These are phyloP conservation scores for Orthonychiurus folsomi DNA, from an alignment of 2,888 invertebrate genomes.

Conservation along the genomic window DNA sequence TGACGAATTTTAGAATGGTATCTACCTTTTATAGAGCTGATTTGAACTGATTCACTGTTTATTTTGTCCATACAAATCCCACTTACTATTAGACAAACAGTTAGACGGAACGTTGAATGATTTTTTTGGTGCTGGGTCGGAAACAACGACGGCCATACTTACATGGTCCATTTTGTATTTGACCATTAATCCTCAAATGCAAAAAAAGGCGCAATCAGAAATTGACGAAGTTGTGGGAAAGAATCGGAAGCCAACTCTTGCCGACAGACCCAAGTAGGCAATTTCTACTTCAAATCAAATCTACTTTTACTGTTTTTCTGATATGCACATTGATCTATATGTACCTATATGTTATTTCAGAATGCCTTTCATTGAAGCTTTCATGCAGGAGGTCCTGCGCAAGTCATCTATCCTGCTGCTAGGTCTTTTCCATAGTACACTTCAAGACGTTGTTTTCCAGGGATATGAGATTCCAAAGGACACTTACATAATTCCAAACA, in stretches of 20 bases:
- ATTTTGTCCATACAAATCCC: no score
- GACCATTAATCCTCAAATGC: not conserved
- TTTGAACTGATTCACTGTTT: no score
- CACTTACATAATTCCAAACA: constrained; percentile 25
- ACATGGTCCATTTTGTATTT: constrained; percentile 4
- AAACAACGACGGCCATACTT: constrained; percentile 1
- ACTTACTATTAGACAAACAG: not conserved
- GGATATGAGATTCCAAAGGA: constrained; percentile 25
- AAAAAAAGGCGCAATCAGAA: constrained; percentile 6
- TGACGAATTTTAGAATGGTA: not conserved
- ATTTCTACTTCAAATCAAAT: not conserved
- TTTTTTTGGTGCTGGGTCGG: constrained; percentile 3
- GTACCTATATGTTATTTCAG: not conserved
- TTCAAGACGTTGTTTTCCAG: not conserved
- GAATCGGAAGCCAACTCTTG: constrained; percentile 4
- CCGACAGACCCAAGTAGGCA: constrained; percentile 3
- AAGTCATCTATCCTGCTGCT: not conserved
- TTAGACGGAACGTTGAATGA: not conserved
- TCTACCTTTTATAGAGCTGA: not conserved
- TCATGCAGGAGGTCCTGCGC: constrained; percentile 7
- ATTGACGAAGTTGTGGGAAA: constrained; percentile 1
- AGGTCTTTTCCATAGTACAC: constrained; percentile 3
- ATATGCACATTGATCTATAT: not conserved
- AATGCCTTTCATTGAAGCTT: constrained; percentile 8
- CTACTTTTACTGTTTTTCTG: not conserved